Conservation (phyloP, 37 sponge, comb jelly and placozoan genomes). For the Beroe forskalii region DNA sequence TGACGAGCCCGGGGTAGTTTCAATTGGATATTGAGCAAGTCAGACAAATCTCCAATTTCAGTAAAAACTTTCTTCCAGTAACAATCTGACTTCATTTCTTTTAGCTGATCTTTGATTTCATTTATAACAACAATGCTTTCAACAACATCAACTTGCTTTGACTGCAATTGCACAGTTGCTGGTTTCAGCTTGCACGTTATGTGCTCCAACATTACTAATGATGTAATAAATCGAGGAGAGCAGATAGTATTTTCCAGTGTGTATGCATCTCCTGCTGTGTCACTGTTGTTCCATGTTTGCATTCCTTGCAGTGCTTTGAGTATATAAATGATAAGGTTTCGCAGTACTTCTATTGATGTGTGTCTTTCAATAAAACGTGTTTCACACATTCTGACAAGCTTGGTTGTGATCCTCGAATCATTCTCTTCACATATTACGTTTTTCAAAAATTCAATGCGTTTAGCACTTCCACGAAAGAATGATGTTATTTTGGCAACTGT, state of each 20-base stretch:
- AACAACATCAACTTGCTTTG: constrained; percentile 17
- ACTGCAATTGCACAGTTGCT: background rate
- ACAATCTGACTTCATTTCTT: background rate
- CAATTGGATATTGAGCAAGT: background rate
- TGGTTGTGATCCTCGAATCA: background rate
- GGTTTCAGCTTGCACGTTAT: background rate
- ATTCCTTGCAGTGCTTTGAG: background rate
- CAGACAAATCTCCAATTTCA: background rate
- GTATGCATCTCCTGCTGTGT: background rate
- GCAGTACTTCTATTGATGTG: background rate
- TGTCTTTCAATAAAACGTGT: background rate
- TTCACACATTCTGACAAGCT: background rate
- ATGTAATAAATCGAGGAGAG: background rate
- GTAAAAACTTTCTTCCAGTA: background rate
- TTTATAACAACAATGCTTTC: constrained; percentile 12
- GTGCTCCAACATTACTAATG: background rate
- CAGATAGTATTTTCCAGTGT: background rate
- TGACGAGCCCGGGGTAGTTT: background rate
- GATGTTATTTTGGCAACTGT: background rate
- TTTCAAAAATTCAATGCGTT: background rate
- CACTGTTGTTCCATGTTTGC: background rate
- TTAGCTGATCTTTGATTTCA: background rate
- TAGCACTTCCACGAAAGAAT: background rate
- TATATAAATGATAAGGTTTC: background rate
- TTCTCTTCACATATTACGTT: background rate